These are phyloP conservation scores for Drosophila mimetica DNA, from an alignment of 2,888 invertebrate species.

Conservation along the genomic window DNA sequence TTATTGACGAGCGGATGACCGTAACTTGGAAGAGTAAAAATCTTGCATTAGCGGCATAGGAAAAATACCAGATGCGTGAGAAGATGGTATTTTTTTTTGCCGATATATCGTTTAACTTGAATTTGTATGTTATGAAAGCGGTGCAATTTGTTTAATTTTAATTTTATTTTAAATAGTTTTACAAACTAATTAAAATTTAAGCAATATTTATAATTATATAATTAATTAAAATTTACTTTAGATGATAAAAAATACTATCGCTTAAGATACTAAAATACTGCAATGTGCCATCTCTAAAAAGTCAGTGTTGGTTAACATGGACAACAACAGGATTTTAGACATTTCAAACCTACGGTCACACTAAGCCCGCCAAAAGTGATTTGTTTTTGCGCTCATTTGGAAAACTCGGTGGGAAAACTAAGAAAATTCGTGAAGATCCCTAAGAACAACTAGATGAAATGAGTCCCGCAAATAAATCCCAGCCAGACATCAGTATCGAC, in stretches of 20 bases:
- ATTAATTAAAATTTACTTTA: too few species aligned
- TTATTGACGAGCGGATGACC: slow-evolving; percentile 64
- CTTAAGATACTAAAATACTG: neutral
- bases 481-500: slow-evolving; percentile 60
- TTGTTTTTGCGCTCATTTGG: slow-evolving; percentile 45
- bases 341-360: neutral
- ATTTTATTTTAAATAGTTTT: too few species aligned
- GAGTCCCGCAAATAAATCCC: slow-evolving; percentile 53
- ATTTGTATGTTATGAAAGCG: too few species aligned
- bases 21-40: slow-evolving; percentile 4
- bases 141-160: too few species aligned
- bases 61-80: slow-evolving; percentile 4
- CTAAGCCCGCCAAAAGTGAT: slow-evolving; percentile 62
- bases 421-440: neutral
- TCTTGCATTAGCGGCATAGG: neutral
- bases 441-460: slow-evolving; percentile 19
- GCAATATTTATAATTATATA: too few species aligned
- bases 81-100: neutral
- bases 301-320: slow-evolving; percentile 30
- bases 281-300: neutral
- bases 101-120: neutral
- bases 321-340: too few species aligned
- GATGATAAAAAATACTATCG: too few species aligned
- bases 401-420: slow-evolving; percentile 14
- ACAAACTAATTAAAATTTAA: too few species aligned